phyloP scores from a whole-genome alignment of 1,140 invertebrate genomes.

The Diplogasteroides magnus region DNA sequence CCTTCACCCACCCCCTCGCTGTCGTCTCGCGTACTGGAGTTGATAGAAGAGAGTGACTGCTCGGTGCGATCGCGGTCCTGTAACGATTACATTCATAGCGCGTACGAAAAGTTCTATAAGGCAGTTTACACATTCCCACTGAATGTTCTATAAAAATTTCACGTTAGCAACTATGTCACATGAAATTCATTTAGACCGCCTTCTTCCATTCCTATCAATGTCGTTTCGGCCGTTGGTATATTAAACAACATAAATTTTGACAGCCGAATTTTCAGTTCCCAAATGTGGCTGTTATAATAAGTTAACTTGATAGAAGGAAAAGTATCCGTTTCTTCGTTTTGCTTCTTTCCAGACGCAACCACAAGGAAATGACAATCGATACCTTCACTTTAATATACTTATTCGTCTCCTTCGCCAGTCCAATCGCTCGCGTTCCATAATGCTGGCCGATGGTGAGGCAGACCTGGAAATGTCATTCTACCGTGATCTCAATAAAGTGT shows the following conservation, averaged over 20 bases:
- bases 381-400: not conserved
- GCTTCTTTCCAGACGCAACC: not conserved
- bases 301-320: too few relatives aligned
- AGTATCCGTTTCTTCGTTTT: not conserved
- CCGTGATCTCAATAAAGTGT: too few relatives aligned
- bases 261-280: too few relatives aligned
- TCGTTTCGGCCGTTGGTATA: too few relatives aligned
- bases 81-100: not conserved
- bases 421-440: not conserved
- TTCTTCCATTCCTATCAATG: too few relatives aligned
- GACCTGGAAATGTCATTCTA: not conserved
- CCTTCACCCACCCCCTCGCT: not conserved
- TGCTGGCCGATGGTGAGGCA: not conserved
- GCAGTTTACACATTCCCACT: not conserved
- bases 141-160: too few relatives aligned
- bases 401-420: not conserved
- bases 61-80: not conserved
- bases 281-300: too few relatives aligned
- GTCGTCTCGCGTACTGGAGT: not conserved
- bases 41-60: not conserved
- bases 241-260: too few relatives aligned
- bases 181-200: too few relatives aligned
- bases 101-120: too few relatives aligned
- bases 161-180: too few relatives aligned
- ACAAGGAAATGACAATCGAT: not conserved